phyloP scores from a whole-genome alignment of 2,888 invertebrate genomes.

The Rapana venosa region DNA sequence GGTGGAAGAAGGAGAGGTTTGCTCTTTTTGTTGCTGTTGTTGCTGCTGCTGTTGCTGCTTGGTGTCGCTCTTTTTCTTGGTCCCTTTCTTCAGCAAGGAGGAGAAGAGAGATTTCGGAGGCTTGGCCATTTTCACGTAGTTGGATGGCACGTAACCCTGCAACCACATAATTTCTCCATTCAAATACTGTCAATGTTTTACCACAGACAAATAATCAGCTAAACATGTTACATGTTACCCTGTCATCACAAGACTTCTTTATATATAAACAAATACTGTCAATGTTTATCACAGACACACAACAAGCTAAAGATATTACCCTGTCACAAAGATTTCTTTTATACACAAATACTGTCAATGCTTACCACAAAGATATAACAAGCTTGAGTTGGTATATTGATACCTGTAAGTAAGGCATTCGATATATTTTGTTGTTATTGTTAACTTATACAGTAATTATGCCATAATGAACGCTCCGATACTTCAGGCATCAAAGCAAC shows the following conservation, averaged over 20 bases:
- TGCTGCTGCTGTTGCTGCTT: conserved; percentile 34
- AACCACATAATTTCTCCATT: not conserved
- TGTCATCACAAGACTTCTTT: not conserved
- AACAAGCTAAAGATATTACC: no score
- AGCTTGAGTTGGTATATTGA: no score
- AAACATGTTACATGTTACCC: no score
- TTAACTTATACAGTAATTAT: no score
- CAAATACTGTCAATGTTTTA: no score
- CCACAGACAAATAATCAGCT: no score
- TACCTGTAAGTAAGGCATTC: no score
- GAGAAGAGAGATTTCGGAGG: conserved; percentile 76
- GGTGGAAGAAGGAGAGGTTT: conserved; percentile 33
- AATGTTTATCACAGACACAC: not conserved
- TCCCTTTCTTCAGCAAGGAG: conserved; percentile 74
- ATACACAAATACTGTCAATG: not conserved
- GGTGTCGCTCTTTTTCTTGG: conserved; percentile 63
- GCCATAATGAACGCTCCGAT: no score
- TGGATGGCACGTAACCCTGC: conserved; percentile 97
- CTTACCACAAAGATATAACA: not conserved
- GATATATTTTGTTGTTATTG: no score
- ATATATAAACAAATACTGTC: not conserved
- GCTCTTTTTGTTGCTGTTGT: conserved; percentile 21
- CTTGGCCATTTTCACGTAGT: conserved; percentile 96
- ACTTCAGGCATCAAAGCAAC: no score
- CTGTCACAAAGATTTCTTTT: not conserved